Evolutionary conservation across 2,113 vertebrate genomes (phyloP), one percentile per base, ranked within the genome.

Genomic region (Bufo gargarizans): DNA sequence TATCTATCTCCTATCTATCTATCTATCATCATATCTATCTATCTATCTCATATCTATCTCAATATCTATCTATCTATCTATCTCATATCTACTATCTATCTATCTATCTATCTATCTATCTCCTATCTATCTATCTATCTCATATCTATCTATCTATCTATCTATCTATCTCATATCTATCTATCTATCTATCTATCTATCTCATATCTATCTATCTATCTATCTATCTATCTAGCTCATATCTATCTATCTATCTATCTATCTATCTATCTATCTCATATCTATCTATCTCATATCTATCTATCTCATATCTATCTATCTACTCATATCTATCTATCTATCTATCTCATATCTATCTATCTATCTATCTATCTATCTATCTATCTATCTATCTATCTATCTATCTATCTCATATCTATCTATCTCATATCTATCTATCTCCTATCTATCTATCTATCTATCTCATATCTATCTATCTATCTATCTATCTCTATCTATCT

Each of bases 251-350:
- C 63, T n/a, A 65, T 65, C 63, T n/a, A 65, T 65, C 63, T n/a
- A n/a, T 65, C 63, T n/a, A 65, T 65, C 63, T n/a, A n/a, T 65
- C 63, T n/a, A n/a, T n/a, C 63, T n/a, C 56, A 10, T 58, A 58
- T 58, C 63, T 3, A n/a, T 65, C 63, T n/a, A 20, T 65, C 63
- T n/a, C n/a, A n/a, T n/a, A n/a, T 65, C 63, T n/a, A 65, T 65
- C 63, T n/a, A 20, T 65, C 63, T 65, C 20, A 6, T n/a, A 65
- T 65, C 63, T n/a, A n/a, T 65, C 63, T 9, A n/a, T n/a, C 63
- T n/a, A 65, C n/a, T 65, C 63, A n/a, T n/a, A 65, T 65, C 63
- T n/a, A n/a, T 65, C 63, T n/a, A 65, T 65, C 63, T n/a, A n/a
- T 65, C 63, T n/a, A n/a, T n/a, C 63, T n/a, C 56, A 10, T 58